phyloP scores from a whole-genome alignment of 2,797 vertebrate species.

The Xerus rutilus region DNA sequence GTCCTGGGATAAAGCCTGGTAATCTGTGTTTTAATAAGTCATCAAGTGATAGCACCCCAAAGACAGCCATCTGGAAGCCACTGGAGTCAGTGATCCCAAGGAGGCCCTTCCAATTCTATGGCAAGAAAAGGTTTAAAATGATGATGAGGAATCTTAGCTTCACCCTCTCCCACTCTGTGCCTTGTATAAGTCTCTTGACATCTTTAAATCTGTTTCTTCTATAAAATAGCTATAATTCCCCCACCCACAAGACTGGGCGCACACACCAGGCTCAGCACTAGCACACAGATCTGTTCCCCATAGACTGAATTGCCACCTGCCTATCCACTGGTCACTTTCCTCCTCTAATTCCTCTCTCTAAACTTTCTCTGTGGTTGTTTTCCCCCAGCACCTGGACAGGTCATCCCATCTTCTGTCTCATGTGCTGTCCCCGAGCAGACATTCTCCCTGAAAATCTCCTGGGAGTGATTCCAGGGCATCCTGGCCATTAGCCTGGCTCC shows the following conservation, averaged over 20 bases:
- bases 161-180: fast-evolving
- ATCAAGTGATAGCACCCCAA: background rate
- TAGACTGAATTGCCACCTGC: background rate
- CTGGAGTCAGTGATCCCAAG: no score
- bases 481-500: background rate
- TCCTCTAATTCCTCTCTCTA: background rate
- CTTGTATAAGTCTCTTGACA: background rate
- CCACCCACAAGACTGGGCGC: background rate
- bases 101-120: background rate
- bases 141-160: background rate
- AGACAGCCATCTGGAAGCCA: background rate
- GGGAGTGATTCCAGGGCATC: background rate
- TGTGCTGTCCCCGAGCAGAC: background rate
- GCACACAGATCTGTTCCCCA: no score
- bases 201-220: background rate
- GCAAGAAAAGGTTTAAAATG: background rate
- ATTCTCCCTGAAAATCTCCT: background rate
- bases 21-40: background rate
- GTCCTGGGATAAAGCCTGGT: background rate
- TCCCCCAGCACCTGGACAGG: background rate
- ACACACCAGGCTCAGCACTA: background rate
- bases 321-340: background rate
- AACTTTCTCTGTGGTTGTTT: background rate
- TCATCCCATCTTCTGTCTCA: background rate
- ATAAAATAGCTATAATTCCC: background rate